These are phyloP conservation scores for Mystacornis crossleyi DNA, from an alignment of 2,113 vertebrate genomes.

Conservation along the genomic window DNA sequence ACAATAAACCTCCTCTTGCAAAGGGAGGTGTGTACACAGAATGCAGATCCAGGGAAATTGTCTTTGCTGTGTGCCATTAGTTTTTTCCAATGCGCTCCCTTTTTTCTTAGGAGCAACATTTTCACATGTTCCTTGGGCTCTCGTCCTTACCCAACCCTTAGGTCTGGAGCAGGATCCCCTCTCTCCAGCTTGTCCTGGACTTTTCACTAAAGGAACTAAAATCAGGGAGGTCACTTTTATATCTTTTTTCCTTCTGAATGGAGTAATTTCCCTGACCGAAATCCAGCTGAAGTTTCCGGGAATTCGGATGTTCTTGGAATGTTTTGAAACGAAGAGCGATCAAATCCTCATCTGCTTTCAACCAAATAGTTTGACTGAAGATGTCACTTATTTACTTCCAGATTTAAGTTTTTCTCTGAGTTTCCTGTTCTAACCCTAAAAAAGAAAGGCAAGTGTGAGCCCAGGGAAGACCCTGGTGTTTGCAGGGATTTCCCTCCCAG, in stretches of 20 bases:
- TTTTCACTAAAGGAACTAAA: background rate
- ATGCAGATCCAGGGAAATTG: background rate
- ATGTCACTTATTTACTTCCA: background rate
- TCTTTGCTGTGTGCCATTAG: background rate
- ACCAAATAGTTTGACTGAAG: background rate
- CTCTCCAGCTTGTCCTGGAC: background rate
- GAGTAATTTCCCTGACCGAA: background rate
- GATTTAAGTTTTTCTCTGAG: background rate
- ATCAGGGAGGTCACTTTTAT: background rate
- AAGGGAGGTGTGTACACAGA: background rate
- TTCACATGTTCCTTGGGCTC: background rate
- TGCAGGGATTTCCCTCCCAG: background rate
- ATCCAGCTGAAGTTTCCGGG: background rate
- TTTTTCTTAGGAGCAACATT: background rate
- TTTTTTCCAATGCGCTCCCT: background rate
- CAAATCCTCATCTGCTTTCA: background rate
- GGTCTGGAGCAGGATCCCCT: background rate
- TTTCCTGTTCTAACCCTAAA: background rate
- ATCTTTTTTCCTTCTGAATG: background rate
- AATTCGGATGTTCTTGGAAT: background rate
- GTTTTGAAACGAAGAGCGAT: background rate
- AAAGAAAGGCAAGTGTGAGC: background rate
- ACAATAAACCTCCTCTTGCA: constrained; percentile 42
- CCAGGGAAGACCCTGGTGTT: background rate
- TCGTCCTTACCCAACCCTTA: background rate